Base-by-base conservation (phyloP, 2,888 invertebrate genomes). In the Ditula angustiorana region DNA sequence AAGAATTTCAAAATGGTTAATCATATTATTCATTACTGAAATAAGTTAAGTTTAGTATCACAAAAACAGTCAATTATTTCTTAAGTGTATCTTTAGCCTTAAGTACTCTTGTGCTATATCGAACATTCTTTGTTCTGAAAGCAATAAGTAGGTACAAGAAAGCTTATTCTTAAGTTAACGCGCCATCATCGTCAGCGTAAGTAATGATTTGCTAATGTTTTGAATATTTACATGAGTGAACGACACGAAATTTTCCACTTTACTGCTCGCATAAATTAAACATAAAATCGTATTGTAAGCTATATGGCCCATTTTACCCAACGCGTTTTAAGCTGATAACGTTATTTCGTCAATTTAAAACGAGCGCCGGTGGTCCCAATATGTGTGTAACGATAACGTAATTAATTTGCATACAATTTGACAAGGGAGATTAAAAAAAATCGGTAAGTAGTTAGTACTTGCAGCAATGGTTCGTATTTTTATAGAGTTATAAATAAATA, bases 321-420 rank as follows among this genome's bases (percentile, higher is more conserved):
- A 10, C n/a, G 5, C 16, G 30, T 52, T n/a, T n/a, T n/a, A 33
- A 52, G 37, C 53, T 24, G 35, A 49, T 41, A 19, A 41, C 50
- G 26, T 30, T 30, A 47, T 58, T 24, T 58, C 24, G 13, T 41
- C 55, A 35, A 16, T 35, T 37, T 37, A 47, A 16, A 58, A 19
- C 56, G 16, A 26, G 28, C 56, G 41, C 56, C 16, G 37, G 35
- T 13, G 47, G 26, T 19, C 28, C 50, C 50, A 53, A 53, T 37
- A 35, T 53, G 35, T 50, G 16, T 26, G 10, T 3, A 28, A 50
- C 16, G 16, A 50, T 50, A 30, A 19, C 16, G 19, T 26, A 23
- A 21, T 2, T n/a, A 19, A 46, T 46, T 46, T 46, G 8, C 46
- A 46, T 46, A 46, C 8, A 8, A 11, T 23, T 46, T 46, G 5